A percentile compares a stretch with the other conserved stretches of the same genome.
These are phyloP conservation scores for Zaprionus lachaisei DNA, from an alignment of 1,140 invertebrate genomes.

Conservation along the genomic window DNA sequence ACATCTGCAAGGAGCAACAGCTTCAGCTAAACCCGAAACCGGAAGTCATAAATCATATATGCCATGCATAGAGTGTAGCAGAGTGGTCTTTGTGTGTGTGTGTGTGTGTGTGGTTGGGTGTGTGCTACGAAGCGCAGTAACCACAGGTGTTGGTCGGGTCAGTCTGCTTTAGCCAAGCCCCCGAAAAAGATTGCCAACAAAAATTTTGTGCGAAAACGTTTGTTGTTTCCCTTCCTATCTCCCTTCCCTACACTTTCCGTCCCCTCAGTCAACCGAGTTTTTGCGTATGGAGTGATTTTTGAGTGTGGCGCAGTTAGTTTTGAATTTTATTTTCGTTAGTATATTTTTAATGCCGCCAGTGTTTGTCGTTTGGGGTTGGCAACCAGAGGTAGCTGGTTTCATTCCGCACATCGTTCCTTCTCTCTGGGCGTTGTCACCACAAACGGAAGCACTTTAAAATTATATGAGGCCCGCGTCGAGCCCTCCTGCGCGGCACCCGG, in stretches of 20 bases:
- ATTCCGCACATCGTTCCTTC: background rate
- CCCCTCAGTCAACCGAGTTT: background rate
- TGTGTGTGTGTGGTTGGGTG: background rate
- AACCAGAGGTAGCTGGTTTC: slow-evolving; percentile 20
- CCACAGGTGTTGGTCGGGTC: slow-evolving; percentile 64
- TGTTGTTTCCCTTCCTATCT: background rate
- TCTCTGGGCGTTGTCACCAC: slow-evolving; percentile 58
- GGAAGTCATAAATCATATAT: slow-evolving; percentile 73
- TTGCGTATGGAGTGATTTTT: slow-evolving; percentile 40
- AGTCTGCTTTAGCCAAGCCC: slow-evolving; percentile 39
- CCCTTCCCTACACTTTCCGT: background rate
- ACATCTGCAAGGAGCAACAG: slow-evolving; percentile 30
- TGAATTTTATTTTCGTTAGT: slow-evolving; percentile 74
- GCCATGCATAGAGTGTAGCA: slow-evolving; percentile 33
- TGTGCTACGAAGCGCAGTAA: slow-evolving; percentile 51
- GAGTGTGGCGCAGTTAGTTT: slow-evolving; percentile 53
- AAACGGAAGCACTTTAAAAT: slow-evolving; percentile 83
- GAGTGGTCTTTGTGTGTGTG: slow-evolving; percentile 1
- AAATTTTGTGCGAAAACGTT: slow-evolving; percentile 36
- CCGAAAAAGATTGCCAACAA: slow-evolving; percentile 44
- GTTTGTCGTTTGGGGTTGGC: slow-evolving; percentile 69
- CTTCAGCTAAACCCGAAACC: slow-evolving; percentile 48
- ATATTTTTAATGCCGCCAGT: slow-evolving; percentile 67
- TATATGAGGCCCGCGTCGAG: slow-evolving; percentile 71
- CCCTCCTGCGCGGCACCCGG: slow-evolving; percentile 4